Percentiles rank a stretch among this genome's conserved stretches.
Conservation (phyloP, 2,797 vertebrate genomes). For the Zenarchopterus dispar region DNA sequence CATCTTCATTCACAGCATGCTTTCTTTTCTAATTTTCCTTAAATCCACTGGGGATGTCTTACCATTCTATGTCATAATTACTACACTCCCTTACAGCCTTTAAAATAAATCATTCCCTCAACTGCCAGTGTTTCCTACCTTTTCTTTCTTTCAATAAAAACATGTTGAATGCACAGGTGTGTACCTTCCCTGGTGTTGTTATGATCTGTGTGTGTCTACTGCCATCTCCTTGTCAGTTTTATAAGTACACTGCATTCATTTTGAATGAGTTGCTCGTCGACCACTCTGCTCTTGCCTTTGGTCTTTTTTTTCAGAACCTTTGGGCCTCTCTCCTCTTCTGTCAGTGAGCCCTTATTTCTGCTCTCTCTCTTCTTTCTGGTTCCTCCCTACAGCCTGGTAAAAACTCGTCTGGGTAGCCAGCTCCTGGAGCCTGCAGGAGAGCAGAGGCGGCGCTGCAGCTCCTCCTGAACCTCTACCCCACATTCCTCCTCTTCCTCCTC, state of each 20-base stretch:
- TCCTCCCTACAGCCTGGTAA: constrained; percentile 93
- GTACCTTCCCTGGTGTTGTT: not conserved
- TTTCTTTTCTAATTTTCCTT: constrained; percentile 1
- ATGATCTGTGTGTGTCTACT: constrained; percentile 48
- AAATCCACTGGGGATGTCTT: constrained; percentile 7
- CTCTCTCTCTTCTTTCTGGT: constrained; percentile 83
- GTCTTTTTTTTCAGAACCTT: constrained; percentile 13
- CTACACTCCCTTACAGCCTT: constrained; percentile 4
- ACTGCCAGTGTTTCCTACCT: constrained; percentile 36
- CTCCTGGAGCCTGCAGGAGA: constrained; percentile 86
- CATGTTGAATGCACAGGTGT: not conserved
- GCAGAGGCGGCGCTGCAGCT: constrained; percentile 89
- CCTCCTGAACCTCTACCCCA: constrained; percentile 88
- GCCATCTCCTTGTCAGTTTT: constrained; percentile 59
- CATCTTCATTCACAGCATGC: not conserved
- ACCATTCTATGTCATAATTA: no score
- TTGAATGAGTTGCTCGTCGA: not conserved
- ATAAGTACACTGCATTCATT: constrained; percentile 20
- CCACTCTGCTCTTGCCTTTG: no score
- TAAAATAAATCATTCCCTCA: constrained; percentile 35
- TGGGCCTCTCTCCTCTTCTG: constrained; percentile 32
- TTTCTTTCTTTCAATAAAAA: constrained; percentile 6
- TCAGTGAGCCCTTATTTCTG: constrained; percentile 65
- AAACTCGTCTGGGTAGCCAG: constrained; percentile 91
- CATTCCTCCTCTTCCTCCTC: constrained; percentile 74